Base-by-base conservation (phyloP, 2,797 vertebrate species). In the Xenops minutus region DNA sequence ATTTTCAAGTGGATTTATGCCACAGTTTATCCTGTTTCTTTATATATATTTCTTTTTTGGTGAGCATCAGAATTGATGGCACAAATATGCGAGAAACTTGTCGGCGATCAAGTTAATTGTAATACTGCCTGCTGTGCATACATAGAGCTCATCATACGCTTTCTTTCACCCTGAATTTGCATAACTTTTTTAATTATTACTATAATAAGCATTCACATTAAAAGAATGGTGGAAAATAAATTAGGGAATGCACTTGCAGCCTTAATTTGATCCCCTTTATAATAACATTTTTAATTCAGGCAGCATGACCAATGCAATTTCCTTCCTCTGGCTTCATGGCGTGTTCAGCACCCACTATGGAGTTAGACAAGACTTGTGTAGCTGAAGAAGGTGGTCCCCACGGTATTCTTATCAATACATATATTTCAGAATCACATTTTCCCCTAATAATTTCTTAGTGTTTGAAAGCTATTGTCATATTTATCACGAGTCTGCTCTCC, bases 141-240 rank as follows among this genome's bases (percentile, higher is more conserved):
- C 69, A n/a, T 21, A 76, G 7, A 84, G 69, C 37, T 86, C 62
- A 86, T 80, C 26, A 34, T 22, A 55, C 0, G 2, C 74, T 82
- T 92, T 24, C 68, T 43, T 83, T 78, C 79, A 49, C 34, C 52
- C 77, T 61, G n/a, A 69, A 91, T 96, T 86, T 90, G 56, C 83
- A 64, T 86, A 46, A 24, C 14, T 48, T 90, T 86, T 52, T 0
- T 0, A 89, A 92, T 95, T 68, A 66, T 90, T 88, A 26, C 86
- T 76, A 9, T 82, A 92, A 92, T 78, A 96, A 93, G 52, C 71
- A 79, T 61, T 76, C 72, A 43, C 54, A 58, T 87, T 86, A 73
- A 64, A 92, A 85, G 44, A 90, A 85, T 74, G 39, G 26, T 59
- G 79, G 67, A 61, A 95, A 88, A 93, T 56, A 76, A 92, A 76